These are phyloP conservation scores for Hycleus phaleratus DNA, from an alignment of 1,140 invertebrate species.

Conservation along the genomic window DNA sequence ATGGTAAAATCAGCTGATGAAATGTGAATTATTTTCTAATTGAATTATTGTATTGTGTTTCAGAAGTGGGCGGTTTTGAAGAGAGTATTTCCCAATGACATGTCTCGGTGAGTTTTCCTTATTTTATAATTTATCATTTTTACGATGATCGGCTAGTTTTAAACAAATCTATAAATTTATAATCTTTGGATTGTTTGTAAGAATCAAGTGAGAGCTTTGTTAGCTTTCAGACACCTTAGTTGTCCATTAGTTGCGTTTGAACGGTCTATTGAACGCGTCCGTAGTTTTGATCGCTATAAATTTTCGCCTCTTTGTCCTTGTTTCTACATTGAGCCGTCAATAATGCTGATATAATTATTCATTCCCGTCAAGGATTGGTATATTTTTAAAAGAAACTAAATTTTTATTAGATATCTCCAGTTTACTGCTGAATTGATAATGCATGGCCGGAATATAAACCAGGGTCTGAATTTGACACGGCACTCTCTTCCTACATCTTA, in stretches of 20 bases:
- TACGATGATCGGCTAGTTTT: background rate
- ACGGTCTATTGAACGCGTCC: conserved; percentile 5
- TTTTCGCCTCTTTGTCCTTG: conserved; percentile 3
- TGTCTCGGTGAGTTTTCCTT: conserved; percentile 16
- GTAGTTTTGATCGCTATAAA: conserved; percentile 5
- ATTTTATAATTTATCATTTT: background rate
- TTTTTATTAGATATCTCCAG: background rate
- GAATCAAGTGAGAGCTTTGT: conserved; percentile 6
- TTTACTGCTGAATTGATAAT: conserved; percentile 17
- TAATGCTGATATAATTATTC: too few relatives aligned
- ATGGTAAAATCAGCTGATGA: too few relatives aligned
- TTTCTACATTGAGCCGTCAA: too few relatives aligned
- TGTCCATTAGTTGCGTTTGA: conserved; percentile 4
- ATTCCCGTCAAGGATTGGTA: too few relatives aligned
- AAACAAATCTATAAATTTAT: background rate
- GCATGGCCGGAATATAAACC: conserved; percentile 21
- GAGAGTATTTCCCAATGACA: conserved; percentile 16
- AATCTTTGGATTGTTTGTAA: background rate
- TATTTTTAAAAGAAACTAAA: too few relatives aligned
- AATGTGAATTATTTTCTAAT: too few relatives aligned
- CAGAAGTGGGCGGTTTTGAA: conserved; percentile 18
- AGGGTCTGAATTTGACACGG: conserved; percentile 30
- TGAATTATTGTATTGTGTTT: background rate
- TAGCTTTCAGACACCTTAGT: conserved; percentile 3
- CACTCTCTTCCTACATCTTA: conserved; percentile 31